Conservation (phyloP, 92 coral and sea anemone genomes). For the Pocillopora meandrina region DNA sequence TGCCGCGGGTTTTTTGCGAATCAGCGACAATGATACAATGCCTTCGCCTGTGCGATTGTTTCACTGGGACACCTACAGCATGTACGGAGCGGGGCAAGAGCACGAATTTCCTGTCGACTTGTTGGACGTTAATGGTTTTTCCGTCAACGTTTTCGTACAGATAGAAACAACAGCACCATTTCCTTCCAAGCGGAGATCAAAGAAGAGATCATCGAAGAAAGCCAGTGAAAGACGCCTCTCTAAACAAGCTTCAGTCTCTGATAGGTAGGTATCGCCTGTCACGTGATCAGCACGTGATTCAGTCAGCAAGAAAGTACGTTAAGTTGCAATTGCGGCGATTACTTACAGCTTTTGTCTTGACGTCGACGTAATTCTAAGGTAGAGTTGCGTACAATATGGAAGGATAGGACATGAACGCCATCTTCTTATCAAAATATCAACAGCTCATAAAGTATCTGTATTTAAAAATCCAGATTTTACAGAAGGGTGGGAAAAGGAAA, state of each 20-base stretch:
- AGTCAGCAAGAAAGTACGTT: neutral
- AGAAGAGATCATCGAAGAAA: constrained; percentile 74
- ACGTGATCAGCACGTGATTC: neutral
- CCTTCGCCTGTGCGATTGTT: constrained; percentile 80
- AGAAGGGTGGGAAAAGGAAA: no score
- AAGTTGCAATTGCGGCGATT: no score
- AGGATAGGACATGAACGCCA: no score
- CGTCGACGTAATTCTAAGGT: no score
- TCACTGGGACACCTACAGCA: constrained; percentile 95
- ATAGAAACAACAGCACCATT: constrained; percentile 97
- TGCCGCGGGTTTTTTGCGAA: constrained; percentile 82
- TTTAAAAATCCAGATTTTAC: no score
- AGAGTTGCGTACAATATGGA: no score
- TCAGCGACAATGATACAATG: constrained; percentile 82
- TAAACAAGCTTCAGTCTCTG: constrained; percentile 21
- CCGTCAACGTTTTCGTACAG: constrained; percentile 87
- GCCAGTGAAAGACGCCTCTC: constrained; percentile 60
- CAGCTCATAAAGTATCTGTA: no score
- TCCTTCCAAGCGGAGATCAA: constrained; percentile 72
- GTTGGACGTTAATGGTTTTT: constrained; percentile 79
- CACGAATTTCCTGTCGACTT: constrained; percentile 86
- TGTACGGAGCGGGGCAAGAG: constrained; percentile 78
- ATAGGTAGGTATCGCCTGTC: constrained; percentile 23
- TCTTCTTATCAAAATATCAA: no score
- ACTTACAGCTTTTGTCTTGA: no score